Evolutionary conservation across 2,888 invertebrate species (phyloP).

Genomic region (Lacanobia wlatinum): DNA sequence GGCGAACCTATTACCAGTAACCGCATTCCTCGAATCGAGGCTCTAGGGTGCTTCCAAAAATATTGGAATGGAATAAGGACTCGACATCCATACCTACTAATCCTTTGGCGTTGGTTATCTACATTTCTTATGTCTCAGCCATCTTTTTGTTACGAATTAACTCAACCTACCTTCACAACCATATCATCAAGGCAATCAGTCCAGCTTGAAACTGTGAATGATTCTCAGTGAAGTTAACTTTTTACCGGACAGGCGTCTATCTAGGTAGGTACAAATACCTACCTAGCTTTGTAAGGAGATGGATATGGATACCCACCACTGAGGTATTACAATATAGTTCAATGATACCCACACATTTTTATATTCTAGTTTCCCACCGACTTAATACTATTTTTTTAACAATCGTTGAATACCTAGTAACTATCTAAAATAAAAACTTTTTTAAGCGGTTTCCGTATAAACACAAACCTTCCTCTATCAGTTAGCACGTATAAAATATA

Average conservation of each 20-base stretch:
- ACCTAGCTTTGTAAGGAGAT: neutral
- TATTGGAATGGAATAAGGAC: neutral
- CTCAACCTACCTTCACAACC: neutral
- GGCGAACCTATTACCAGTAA: neutral
- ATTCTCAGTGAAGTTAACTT: neutral
- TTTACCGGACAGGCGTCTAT: neutral
- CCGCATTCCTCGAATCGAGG: neutral
- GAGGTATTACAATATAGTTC: too few relatives aligned
- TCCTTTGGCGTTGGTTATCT: neutral
- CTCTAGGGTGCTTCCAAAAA: neutral
- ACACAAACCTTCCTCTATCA: neutral
- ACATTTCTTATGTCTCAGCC: neutral
- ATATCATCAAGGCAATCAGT: neutral
- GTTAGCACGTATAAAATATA: neutral
- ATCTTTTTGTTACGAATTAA: neutral
- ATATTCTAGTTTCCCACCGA: neutral
- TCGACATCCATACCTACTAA: neutral
- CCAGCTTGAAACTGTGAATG: neutral
- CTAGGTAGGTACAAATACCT: neutral
- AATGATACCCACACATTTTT: neutral
- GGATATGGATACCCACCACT: too few relatives aligned
- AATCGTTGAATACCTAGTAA: neutral
- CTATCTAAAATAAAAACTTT: neutral
- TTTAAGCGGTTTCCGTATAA: neutral
- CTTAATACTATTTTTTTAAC: neutral